A percentile compares a stretch with the other conserved stretches of the same genome.
Conservation (phyloP, 2,888 invertebrate species). For the Phanerotoma sp. region DNA sequence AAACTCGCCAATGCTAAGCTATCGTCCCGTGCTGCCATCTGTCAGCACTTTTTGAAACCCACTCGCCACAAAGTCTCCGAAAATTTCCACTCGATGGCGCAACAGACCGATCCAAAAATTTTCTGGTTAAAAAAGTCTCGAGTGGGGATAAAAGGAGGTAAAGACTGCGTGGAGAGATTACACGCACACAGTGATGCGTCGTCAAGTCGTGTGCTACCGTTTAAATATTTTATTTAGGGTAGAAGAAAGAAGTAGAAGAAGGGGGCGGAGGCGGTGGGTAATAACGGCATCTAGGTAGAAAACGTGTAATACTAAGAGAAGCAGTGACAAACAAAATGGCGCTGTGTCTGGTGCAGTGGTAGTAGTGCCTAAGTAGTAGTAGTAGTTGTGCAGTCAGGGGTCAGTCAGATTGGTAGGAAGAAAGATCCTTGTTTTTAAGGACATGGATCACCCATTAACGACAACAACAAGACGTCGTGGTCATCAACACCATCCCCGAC, state of each 20-base stretch:
- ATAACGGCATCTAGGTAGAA: constrained; percentile 23
- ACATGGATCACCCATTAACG: constrained; percentile 49
- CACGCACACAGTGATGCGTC: constrained; percentile 19
- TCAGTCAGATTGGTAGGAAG: constrained; percentile 32
- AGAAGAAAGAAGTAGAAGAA: constrained; percentile 2
- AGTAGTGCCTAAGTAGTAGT: constrained; percentile 58
- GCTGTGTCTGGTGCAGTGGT: constrained; percentile 63
- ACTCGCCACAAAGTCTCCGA: too few species aligned
- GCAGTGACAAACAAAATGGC: constrained; percentile 55
- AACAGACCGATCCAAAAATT: not conserved
- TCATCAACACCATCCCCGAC: constrained; percentile 55
- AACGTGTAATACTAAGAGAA: constrained; percentile 36
- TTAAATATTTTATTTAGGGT: constrained; percentile 3
- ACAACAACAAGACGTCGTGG: constrained; percentile 52
- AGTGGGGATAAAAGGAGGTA: not conserved
- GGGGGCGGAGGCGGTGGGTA: constrained; percentile 19
- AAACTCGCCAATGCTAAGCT: too few species aligned
- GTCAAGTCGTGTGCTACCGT: constrained; percentile 15
- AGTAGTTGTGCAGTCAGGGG: constrained; percentile 57
- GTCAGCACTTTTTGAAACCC: too few species aligned
- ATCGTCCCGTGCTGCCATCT: not conserved
- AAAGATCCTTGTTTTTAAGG: constrained; percentile 32
- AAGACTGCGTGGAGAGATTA: not conserved
- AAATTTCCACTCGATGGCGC: not conserved
- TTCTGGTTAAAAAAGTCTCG: not conserved